Base-by-base conservation (phyloP, 2,888 invertebrate species). In the Cristatella mucedo region DNA sequence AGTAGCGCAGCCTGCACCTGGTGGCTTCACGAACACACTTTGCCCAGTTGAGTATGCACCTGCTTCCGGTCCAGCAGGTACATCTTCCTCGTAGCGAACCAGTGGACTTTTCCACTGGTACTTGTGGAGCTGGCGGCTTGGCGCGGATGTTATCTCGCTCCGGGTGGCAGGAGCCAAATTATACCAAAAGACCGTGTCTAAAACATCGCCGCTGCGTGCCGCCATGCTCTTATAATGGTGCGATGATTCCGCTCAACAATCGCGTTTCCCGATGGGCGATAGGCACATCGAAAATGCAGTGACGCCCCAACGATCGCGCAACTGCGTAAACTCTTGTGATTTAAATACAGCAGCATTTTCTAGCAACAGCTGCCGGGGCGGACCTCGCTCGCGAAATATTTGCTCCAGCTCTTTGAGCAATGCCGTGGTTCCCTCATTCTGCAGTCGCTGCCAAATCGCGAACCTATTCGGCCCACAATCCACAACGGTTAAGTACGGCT, bases 231-330 rank as follows among this genome's bases (percentile, higher is more conserved):
- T 41, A n/a, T n/a, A 4, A 41, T 41, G 9, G 41, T 41, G n/a
- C 41, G 2, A 19, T 41, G 42, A 29, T 41, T 41, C 3, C 41
- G 42, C 19, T 42, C 41, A 21, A 41, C 29, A 6, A 42, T 41
- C 4, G 41, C 42, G 20, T 41, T 41, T 5, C 41, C 41, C 3
- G 40, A 41, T 30, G 41, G 41, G 15, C 41, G 11, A 20, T 24
- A 41, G 11, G 41, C 41, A 29, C 26, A 21, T 18, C 41, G 41
- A 19, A 16, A 41, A 18, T 2, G 11, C n/a, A 26, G 16, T 13
- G n/a, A 41, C 41, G 18, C 20, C 38, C 41, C 41, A 41, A 24
- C 18, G 22, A 16, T 24, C 15, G 3, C 20, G 22, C 13, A 41
- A 2, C 4, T 3, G 5, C 6, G 15, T 26, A 6, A 41, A 18